Conservation (phyloP, 2,113 vertebrate species). For the Hippoglossus stenolepis region DNA sequence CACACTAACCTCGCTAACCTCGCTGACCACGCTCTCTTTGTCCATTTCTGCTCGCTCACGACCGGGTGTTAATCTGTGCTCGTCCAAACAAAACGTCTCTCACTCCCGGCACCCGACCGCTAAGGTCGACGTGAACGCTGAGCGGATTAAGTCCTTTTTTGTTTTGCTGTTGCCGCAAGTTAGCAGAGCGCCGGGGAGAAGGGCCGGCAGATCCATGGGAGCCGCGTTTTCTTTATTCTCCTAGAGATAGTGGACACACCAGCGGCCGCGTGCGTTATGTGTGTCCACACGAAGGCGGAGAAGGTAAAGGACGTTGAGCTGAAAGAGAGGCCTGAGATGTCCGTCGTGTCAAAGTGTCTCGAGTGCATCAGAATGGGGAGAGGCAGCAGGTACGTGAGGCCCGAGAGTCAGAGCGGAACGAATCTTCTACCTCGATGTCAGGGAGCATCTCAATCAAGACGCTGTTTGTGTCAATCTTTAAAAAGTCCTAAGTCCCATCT, state of each 20-base stretch:
- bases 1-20: not conserved
- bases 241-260: constrained; percentile 21
- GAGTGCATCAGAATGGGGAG: constrained; percentile 78
- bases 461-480: not conserved
- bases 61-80: constrained; percentile 40
- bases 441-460: not conserved
- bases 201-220: constrained; percentile 6
- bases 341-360: constrained; percentile 83
- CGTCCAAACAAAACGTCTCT: constrained; percentile 46
- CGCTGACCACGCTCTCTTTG: constrained; percentile 25
- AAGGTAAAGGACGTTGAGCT: constrained; percentile 35
- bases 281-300: constrained; percentile 49
- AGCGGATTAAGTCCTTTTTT: constrained; percentile 66
- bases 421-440: not conserved
- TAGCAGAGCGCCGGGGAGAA: constrained; percentile 12
- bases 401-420: too few relatives aligned
- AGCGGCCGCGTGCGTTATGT: constrained; percentile 59
- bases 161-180: constrained; percentile 50
- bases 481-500: not conserved
- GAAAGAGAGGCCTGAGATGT: constrained; percentile 80
- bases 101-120: not conserved
- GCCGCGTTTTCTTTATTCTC: constrained; percentile 8
- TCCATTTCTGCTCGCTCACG: constrained; percentile 28
- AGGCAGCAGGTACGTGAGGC: constrained; percentile 82
- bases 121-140: constrained; percentile 42